Percentiles rank a stretch among this genome's conserved stretches.
phyloP scores from a whole-genome alignment of 2,888 invertebrate species.

The Oscheius myriophilus region DNA sequence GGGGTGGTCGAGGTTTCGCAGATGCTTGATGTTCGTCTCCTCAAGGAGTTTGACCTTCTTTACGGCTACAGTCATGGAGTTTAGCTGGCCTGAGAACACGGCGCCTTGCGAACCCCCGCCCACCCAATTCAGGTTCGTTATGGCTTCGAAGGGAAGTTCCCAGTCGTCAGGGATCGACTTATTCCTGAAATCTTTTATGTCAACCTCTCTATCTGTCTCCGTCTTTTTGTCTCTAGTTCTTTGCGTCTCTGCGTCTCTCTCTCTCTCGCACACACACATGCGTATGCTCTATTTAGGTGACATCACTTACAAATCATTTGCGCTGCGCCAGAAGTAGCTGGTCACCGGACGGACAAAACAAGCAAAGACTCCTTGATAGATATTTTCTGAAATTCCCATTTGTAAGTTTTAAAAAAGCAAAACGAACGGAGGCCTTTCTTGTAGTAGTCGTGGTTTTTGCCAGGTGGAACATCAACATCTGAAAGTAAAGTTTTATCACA shows the following conservation, averaged over 20 bases:
- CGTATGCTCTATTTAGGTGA: too few species aligned
- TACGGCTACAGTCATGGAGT: constrained; percentile 86
- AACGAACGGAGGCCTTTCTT: not conserved
- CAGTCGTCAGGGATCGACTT: constrained; percentile 76
- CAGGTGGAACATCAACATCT: too few species aligned
- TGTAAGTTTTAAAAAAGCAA: not conserved
- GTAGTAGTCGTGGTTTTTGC: too few species aligned
- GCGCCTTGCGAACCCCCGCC: constrained; percentile 96
- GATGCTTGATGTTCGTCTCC: constrained; percentile 88
- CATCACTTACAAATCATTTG: too few species aligned
- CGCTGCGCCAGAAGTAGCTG: too few species aligned
- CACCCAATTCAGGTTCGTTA: constrained; percentile 87
- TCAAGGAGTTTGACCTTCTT: constrained; percentile 91
- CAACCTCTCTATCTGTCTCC: too few species aligned
- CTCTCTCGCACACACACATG: too few species aligned
- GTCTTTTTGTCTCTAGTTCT: too few species aligned
- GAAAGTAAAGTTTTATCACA: too few species aligned
- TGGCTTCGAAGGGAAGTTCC: constrained; percentile 92
- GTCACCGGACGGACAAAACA: too few species aligned
- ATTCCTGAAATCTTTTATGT: not conserved
- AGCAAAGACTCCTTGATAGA: too few species aligned
- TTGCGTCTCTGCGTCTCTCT: too few species aligned
- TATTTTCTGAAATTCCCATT: not conserved
- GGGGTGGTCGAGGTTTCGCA: constrained; percentile 90
- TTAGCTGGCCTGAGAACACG: constrained; percentile 80